Evolutionary conservation across 2,888 invertebrate genomes (phyloP), one percentile per base, ranked within the genome.

Genomic region (Cetonia aurata): DNA sequence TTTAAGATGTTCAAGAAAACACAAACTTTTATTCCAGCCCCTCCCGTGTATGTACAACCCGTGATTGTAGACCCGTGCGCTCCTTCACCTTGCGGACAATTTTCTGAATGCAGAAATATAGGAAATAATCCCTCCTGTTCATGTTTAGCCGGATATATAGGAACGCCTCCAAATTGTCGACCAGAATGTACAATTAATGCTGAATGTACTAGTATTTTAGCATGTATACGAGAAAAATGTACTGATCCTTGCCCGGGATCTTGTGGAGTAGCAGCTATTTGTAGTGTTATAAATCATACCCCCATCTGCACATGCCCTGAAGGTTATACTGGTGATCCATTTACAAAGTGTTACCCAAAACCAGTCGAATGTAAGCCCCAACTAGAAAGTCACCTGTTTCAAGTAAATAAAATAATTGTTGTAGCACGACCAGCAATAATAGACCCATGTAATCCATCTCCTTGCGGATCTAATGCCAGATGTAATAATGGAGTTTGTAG

Each of bases 21-120:
- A n/a, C n/a, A n/a, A 70, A 53, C 25, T 65, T 74, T 67, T 66
- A 48, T 67, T 72, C 62, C 73, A 50, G 74, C 74, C 50, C 73
- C 72, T 41, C 44, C 65, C 31, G 79, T 79, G 71, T 78, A 73
- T 70, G 79, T 62, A 66, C 78, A 79, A 59, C 81, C 82, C 46
- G 73, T 80, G 74, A 77, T 83, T 59, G 88, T 86, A 50, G 89
- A 93, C 84, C 92, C 93, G 62, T 94, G 94, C 80, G 79, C 89
- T 67, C 93, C 93, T 17, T 91, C 93, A 44, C 93, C 94, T 0
- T 95, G 95, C 81, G 95, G 95, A 13, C 89, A 90, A 19, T 91
- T 92, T 80, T 90, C 94, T 6, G 88, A 92, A 80, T 95, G 95
- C 79, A 87, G 90, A 71, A 89, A 91, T 76, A 85, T 88, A n/a